These are phyloP conservation scores for Auanema freiburgensis DNA, from an alignment of 2,888 invertebrate species.

Conservation along the genomic window DNA sequence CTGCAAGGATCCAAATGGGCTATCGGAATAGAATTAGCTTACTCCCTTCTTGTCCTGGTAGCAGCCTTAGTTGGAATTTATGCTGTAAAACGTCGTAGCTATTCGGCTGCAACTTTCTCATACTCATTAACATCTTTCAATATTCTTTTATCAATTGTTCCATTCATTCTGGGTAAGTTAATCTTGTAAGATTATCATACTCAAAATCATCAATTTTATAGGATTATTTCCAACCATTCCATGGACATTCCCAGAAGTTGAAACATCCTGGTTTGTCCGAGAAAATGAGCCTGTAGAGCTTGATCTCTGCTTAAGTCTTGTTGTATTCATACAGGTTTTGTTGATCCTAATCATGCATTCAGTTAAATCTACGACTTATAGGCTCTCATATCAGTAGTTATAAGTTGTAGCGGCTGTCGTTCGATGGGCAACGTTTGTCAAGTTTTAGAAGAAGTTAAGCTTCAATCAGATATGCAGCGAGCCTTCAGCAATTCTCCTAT, in stretches of 20 bases:
- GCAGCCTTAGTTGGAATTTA: conserved; percentile 18
- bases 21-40: conserved; percentile 26
- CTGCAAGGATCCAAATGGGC: conserved; percentile 27
- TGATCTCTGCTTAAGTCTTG: conserved; percentile 12
- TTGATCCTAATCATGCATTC: not conserved
- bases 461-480: conserved; percentile 12
- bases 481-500: conserved; percentile 14
- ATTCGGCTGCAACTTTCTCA: conserved; percentile 10
- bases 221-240: conserved; percentile 21
- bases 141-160: conserved; percentile 13
- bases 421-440: conserved; percentile 15
- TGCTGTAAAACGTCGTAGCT: conserved; percentile 8
- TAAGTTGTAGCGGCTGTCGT: conserved; percentile 13
- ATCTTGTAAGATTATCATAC: not conserved
- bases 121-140: conserved; percentile 14
- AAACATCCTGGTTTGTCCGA: conserved; percentile 9
- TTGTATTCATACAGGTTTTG: conserved; percentile 16
- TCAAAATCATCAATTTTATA: not conserved
- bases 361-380: conserved; percentile 6
- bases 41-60: conserved; percentile 22
- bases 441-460: conserved; percentile 14
- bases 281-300: conserved; percentile 11
- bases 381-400: conserved; percentile 14
- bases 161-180: conserved; percentile 18
- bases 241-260: conserved; percentile 15